Evolutionary conservation across 2,113 vertebrate species (phyloP).

Genomic region (Pipa parva): DNA sequence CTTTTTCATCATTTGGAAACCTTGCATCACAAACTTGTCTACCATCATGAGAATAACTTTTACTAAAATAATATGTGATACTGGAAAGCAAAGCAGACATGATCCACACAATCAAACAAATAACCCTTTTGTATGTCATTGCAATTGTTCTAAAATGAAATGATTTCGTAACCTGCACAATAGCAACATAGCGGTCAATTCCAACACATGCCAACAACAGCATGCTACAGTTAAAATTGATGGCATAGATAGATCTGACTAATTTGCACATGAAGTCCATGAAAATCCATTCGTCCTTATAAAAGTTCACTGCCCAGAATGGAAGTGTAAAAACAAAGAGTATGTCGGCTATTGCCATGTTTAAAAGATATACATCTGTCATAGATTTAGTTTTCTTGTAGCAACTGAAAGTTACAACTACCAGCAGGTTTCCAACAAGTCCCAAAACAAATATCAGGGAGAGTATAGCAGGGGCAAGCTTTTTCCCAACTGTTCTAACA

Average conservation of each 20-base stretch:
- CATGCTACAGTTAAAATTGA: conserved; percentile 89
- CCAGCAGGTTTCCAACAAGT: conserved; percentile 78
- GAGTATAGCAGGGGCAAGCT: conserved; percentile 61
- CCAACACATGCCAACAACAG: conserved; percentile 83
- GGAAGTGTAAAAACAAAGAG: conserved; percentile 80
- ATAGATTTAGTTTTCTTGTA: conserved; percentile 81
- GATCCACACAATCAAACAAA: conserved; percentile 71
- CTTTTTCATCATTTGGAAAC: conserved; percentile 41
- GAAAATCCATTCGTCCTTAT: conserved; percentile 64
- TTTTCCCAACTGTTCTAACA: conserved; percentile 55
- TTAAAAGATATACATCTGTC: conserved; percentile 85
- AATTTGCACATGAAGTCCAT: conserved; percentile 73
- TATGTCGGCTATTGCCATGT: conserved; percentile 85
- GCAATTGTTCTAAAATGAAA: conserved; percentile 68
- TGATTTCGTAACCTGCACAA: conserved; percentile 80
- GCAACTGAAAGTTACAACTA: conserved; percentile 77
- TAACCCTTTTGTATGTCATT: conserved; percentile 55
- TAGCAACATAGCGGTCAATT: conserved; percentile 82
- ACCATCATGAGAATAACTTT: conserved; percentile 41
- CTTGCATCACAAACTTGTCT: conserved; percentile 62
- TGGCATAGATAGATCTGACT: conserved; percentile 70
- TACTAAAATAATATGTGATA: conserved; percentile 66
- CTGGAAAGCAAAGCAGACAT: conserved; percentile 67
- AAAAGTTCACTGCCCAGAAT: conserved; percentile 71
- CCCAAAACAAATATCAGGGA: conserved; percentile 74